Percentiles rank a stretch among this genome's conserved stretches.
These are phyloP conservation scores for Rhodophaea formosa DNA, from an alignment of 2,888 invertebrate species.

Conservation along the genomic window DNA sequence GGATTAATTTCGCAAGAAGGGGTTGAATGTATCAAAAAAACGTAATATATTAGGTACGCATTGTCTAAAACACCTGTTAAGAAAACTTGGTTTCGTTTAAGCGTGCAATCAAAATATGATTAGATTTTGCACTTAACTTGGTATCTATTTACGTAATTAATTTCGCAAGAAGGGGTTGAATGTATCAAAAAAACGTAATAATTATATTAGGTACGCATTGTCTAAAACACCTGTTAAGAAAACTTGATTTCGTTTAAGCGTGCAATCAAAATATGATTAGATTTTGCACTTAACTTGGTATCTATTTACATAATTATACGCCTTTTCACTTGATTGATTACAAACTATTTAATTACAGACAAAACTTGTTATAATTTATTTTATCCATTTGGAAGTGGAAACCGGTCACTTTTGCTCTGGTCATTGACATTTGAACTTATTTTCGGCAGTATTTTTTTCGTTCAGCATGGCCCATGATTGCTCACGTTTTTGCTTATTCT, in stretches of 20 bases:
- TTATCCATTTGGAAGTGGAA: neutral
- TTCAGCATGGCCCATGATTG: neutral
- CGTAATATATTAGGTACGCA: no score
- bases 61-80: no score
- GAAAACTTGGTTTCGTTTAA: no score
- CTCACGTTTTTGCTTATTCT: no score
- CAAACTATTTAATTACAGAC: neutral
- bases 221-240: no score
- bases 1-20: no score
- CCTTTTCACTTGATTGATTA: constrained; percentile 2
- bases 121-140: constrained; percentile 1
- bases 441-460: neutral
- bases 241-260: neutral
- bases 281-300: constrained; percentile 2
- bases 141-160: constrained; percentile 8
- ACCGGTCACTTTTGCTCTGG: neutral
- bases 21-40: no score
- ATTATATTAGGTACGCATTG: no score
- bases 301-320: constrained; percentile 7
- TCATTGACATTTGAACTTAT: neutral
- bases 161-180: no score
- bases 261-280: neutral
- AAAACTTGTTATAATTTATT: neutral
- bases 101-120: neutral
- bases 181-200: no score